These are phyloP conservation scores for Danionella cerebrum DNA, from an alignment of 2,113 vertebrate genomes.

Conservation along the genomic window DNA sequence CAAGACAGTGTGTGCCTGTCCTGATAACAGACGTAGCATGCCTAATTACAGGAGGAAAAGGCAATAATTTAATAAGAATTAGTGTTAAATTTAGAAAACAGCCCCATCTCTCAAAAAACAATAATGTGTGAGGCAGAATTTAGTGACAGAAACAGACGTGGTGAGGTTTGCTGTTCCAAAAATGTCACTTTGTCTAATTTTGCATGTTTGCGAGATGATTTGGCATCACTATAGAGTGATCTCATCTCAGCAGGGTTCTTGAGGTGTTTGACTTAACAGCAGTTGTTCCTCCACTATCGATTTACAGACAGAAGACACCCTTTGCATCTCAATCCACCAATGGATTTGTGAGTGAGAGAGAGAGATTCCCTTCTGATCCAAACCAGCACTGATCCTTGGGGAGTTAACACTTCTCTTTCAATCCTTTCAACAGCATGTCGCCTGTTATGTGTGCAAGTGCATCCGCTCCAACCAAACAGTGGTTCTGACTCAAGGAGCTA, in stretches of 20 bases:
- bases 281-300: constrained; percentile 11
- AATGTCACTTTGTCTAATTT: constrained; percentile 12
- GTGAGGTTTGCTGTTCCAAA: not conserved
- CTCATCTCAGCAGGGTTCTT: not conserved
- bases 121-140: too few species aligned
- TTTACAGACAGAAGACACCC: constrained; percentile 13
- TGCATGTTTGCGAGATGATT: not conserved
- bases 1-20: too few species aligned
- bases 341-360: not conserved
- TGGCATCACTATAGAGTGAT: not conserved
- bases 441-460: not conserved
- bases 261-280: constrained; percentile 13
- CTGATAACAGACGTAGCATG: too few species aligned
- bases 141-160: not conserved
- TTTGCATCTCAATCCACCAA: constrained; percentile 17
- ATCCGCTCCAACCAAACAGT: not conserved
- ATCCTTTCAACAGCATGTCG: not conserved
- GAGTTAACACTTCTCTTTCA: constrained; percentile 11
- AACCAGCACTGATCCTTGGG: constrained; percentile 7
- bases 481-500: not conserved
- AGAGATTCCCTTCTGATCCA: constrained; percentile 14
- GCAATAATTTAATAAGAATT: too few species aligned
- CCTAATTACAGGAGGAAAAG: too few species aligned
- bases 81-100: too few species aligned
- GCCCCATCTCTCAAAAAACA: too few species aligned